Base-by-base conservation (phyloP, 1,140 invertebrate species). In the Drosophila kikkawai region DNA sequence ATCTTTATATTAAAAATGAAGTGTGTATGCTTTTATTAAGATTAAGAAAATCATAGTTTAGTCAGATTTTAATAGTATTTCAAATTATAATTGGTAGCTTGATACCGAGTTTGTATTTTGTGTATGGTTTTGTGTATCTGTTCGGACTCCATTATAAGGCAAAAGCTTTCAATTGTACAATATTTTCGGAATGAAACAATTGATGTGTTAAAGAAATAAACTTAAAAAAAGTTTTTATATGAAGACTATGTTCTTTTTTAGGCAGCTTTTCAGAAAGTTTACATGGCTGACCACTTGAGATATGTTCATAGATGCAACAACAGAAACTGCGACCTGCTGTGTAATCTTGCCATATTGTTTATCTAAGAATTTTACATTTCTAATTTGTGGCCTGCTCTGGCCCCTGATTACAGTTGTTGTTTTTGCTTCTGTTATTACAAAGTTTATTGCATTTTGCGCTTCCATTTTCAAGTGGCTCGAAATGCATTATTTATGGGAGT, bases 401-500 rank as follows among this genome's bases (percentile, higher is more conserved):
- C 44, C 26, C 32, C 29, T 56, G 51, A 57, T 68, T 60, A 55
- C 53, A 63, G 32, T 48, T 55, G 60, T 58, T 55, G 70, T 47
- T 55, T 48, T 45, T 61, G 39, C 39, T 42, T 73, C 39, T 50
- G 67, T 67, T 51, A 53, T 36, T 44, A 19, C 39, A 66, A 65
- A 78, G 78, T 87, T 88, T 88, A 77, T 88, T 83, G 77, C 83
- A 69, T 70, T 82, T 78, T 83, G 79, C 67, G 64, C 60, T 75
- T 76, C 74, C 51, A 76, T 75, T 82, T 82, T 87, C 80, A 87
- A 87, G 84, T 87, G 84, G 77, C 77, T 78, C 32, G 47, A 53
- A 77, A 69, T 80, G 80, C 78, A 87, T 87, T 84, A 88, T 87
- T 87, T 87, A 87, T 87, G 80, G 77, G 77, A 76, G 65, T 79